These are phyloP conservation scores for Meliscaeva auricollis DNA, from an alignment of 2,888 invertebrate genomes.

Conservation along the genomic window DNA sequence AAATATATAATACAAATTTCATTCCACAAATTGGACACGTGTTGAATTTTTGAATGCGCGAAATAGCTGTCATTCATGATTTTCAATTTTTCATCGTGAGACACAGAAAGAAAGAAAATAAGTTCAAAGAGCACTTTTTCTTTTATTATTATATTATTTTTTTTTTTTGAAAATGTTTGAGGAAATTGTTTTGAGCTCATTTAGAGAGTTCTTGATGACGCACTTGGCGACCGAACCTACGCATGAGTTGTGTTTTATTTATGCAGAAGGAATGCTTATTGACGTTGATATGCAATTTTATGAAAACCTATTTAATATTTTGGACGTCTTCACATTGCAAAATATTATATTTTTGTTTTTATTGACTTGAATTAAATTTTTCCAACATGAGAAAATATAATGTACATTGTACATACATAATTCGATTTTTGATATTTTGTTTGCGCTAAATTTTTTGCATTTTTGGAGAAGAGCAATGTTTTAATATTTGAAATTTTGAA, in stretches of 20 bases:
- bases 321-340: constrained; percentile 17
- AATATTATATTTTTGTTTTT: neutral
- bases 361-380: neutral
- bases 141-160: neutral
- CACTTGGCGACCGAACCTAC: constrained; percentile 48
- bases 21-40: constrained; percentile 59
- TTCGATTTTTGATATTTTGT: no score
- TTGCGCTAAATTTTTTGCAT: no score
- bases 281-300: constrained; percentile 47
- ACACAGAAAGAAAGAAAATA: neutral
- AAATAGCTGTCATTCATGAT: constrained; percentile 38
- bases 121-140: neutral
- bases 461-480: no score
- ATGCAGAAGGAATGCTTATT: constrained; percentile 16
- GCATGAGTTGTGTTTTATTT: constrained; percentile 38
- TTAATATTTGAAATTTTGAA: no score
- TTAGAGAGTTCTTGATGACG: constrained; percentile 36
- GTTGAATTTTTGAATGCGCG: constrained; percentile 34
- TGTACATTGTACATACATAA: no score
- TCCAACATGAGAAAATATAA: no score
- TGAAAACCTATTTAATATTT: constrained; percentile 37
- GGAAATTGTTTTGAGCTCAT: constrained; percentile 22
- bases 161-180: neutral
- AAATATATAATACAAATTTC: constrained; percentile 21
- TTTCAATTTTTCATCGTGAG: neutral